phyloP scores from a whole-genome alignment of 2,113 vertebrate species.

The Carassius gibelio region DNA sequence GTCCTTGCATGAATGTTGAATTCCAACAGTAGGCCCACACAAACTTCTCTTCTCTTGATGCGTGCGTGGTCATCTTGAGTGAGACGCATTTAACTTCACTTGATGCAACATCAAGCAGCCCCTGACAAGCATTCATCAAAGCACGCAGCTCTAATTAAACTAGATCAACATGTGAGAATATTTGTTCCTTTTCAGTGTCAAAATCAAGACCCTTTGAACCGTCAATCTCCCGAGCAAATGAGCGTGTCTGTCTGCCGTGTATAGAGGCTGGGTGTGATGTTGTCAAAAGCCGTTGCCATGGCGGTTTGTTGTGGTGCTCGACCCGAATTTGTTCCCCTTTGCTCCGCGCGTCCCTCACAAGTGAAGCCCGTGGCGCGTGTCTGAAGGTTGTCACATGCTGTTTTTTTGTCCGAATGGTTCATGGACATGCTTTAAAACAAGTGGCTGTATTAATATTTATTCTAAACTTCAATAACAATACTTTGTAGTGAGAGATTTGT shows the following conservation, averaged over 20 bases:
- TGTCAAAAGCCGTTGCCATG: constrained; percentile 64
- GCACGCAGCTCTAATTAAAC: constrained; percentile 69
- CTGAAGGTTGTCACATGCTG: constrained; percentile 47
- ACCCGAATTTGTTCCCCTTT: constrained; percentile 44
- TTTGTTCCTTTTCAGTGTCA: constrained; percentile 65
- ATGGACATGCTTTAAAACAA: not conserved
- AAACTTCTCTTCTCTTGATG: not conserved
- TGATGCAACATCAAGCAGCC: constrained; percentile 57
- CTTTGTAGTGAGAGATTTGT: not conserved
- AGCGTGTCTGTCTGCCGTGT: constrained; percentile 68
- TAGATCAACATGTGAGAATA: constrained; percentile 57
- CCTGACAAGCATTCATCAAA: constrained; percentile 62
- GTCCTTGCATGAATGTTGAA: not conserved
- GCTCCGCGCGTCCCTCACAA: constrained; percentile 16
- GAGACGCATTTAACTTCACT: constrained; percentile 70
- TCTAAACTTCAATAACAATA: constrained; percentile 61
- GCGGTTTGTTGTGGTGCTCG: constrained; percentile 42
- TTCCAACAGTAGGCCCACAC: not conserved
- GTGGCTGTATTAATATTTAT: constrained; percentile 68
- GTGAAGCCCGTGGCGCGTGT: constrained; percentile 40
- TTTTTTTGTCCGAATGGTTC: constrained; percentile 33
- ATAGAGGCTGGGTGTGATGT: constrained; percentile 66
- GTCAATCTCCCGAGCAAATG: constrained; percentile 68
- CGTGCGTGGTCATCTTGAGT: constrained; percentile 51
- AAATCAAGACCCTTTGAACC: constrained; percentile 73